Conservation (phyloP, 1,140 invertebrate species). For the Mesaphorura yosii region DNA sequence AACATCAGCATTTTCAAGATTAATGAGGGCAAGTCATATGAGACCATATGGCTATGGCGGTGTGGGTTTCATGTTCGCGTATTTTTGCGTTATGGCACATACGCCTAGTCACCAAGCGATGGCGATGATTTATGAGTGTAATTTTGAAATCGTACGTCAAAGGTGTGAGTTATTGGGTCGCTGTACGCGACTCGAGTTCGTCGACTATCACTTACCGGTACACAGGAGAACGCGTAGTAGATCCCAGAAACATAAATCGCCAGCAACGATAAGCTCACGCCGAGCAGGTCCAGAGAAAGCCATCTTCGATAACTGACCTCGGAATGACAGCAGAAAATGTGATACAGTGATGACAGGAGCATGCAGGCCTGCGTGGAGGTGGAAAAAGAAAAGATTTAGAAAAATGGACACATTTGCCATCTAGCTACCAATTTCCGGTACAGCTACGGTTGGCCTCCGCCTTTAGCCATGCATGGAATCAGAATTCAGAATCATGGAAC, state of each 20-base stretch:
- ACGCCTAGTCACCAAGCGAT: too few relatives aligned
- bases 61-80: background rate
- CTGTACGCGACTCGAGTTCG: too few relatives aligned
- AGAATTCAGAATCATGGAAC: background rate
- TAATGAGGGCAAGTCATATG: too few relatives aligned
- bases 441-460: too few relatives aligned
- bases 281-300: conserved; percentile 80
- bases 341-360: conserved; percentile 81
- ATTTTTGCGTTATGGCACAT: too few relatives aligned
- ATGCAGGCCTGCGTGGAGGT: conserved; percentile 69
- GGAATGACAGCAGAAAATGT: conserved; percentile 85
- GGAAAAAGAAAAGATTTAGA: background rate
- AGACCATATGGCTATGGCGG: background rate
- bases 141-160: too few relatives aligned
- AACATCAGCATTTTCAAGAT: too few relatives aligned
- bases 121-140: too few relatives aligned
- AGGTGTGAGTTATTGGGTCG: too few relatives aligned
- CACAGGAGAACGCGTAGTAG: conserved; percentile 94
- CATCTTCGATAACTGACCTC: conserved; percentile 75
- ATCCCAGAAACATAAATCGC: conserved; percentile 91
- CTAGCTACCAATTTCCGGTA: too few relatives aligned
- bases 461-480: too few relatives aligned
- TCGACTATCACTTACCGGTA: conserved; percentile 63
- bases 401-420: background rate
- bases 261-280: conserved; percentile 79